Evolutionary conservation across 2,888 invertebrate species (phyloP), one percentile per base, ranked within the genome.

Genomic region (Gerris lacustris): DNA sequence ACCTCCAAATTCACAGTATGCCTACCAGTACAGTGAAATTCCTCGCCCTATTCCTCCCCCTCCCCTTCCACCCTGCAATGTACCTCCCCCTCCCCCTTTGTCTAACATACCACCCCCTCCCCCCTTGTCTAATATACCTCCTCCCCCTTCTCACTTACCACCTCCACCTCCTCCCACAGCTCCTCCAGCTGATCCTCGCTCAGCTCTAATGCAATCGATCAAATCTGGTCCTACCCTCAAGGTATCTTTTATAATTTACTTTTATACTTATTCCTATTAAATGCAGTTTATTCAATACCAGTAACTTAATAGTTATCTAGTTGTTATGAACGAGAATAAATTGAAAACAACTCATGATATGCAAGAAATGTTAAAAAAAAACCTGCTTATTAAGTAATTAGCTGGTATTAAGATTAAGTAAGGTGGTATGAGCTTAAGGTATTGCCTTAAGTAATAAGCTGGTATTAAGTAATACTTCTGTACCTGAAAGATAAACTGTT

Each of bases 201-300:
- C 87, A 70, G 89, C 87, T 68, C 86, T 96, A 67, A 86, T 96
- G 88, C 90, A 92, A 76, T 90, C 92, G 78, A 96, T 96, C 77
- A 85, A 92, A 76, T 86, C 83, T 77, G 93, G 92, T 67, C 87
- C 87, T 70, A 82, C 84, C 15, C 83, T 95, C 68, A 90, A 87
- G 85, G 92, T 91, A 77, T 75, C 66, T 68, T 62, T 31, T 67
- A 63, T 66, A 17, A 62, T 68, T 66, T 55, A 11, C 44, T 70
- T 67, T 72, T n/a, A 63, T 47, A 70, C 47, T 67, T 67, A 44
- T 44, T 67, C 67, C n/a, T 4, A 15, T 67, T 15, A 68, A 44
- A 44, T 67, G 4, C 67, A 4, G 18, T 44, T 1, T 18, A 31
- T 31, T 31, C 31, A 31, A 31, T 31, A 31, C 31, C 31, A 31